phyloP scores from a whole-genome alignment of 2,113 vertebrate genomes.

The Aptenodytes patagonicus region DNA sequence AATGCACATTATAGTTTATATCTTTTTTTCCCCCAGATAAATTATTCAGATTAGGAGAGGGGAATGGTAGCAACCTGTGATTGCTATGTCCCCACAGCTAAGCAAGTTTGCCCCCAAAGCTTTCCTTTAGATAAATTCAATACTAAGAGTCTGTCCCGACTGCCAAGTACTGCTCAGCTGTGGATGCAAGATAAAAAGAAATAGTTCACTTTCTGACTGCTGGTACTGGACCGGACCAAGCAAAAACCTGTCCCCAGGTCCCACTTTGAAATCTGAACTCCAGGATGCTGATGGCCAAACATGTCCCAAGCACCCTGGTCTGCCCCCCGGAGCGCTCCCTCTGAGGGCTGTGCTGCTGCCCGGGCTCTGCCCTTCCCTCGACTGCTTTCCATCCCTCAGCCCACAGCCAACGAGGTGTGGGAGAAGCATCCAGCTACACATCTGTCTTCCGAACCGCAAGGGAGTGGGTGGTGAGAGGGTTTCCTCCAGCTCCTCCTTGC shows the following conservation, averaged over 20 bases:
- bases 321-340: accelerated
- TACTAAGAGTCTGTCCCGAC: not conserved
- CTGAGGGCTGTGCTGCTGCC: not conserved
- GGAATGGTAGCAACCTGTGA: not conserved
- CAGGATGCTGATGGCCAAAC: not conserved
- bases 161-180: not conserved
- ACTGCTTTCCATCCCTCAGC: not conserved
- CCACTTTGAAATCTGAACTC: not conserved
- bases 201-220: not conserved
- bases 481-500: not conserved
- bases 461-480: not conserved
- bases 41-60: not conserved
- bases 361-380: not conserved
- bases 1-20: not conserved
- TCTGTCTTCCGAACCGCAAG: not conserved
- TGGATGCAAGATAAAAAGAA: not conserved
- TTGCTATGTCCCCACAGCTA: not conserved
- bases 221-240: not conserved
- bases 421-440: not conserved
- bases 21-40: not conserved
- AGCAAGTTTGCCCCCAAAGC: not conserved
- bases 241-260: not conserved
- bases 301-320: not conserved
- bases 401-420: not conserved
- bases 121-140: not conserved